Conservation (phyloP, 2,797 vertebrate species). For the Sciaenops ocellatus region DNA sequence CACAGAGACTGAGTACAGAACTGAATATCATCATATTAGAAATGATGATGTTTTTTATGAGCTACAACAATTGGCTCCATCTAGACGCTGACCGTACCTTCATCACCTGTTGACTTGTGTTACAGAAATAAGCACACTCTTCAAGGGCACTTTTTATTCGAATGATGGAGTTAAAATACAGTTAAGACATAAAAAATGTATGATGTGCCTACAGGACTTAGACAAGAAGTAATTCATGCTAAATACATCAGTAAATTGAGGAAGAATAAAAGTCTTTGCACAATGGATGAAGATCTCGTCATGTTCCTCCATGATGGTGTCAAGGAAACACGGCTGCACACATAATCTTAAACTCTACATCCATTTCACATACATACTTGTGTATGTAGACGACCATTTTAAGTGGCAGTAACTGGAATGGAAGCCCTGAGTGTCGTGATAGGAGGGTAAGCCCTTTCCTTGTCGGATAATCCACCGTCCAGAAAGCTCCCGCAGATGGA, state of each 20-base stretch:
- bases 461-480: conserved; percentile 85
- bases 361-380: conserved; percentile 45
- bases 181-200: background rate
- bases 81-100: background rate
- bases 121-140: background rate
- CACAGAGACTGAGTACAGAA: background rate
- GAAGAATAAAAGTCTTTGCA: background rate
- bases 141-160: background rate
- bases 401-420: conserved; percentile 76
- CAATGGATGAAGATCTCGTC: background rate
- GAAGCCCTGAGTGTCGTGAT: conserved; percentile 78
- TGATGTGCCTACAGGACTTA: background rate
- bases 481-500: conserved; percentile 87
- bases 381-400: conserved; percentile 67
- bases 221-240: background rate
- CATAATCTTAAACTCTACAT: conserved; percentile 41
- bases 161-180: background rate
- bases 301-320: background rate
- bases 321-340: conserved; percentile 27
- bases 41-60: background rate
- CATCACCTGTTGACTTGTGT: conserved; percentile 13
- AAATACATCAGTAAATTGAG: background rate
- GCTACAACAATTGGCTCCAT: background rate
- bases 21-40: background rate
- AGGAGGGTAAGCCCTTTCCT: conserved; percentile 85